These are phyloP conservation scores for Machimus atricapillus DNA, from an alignment of 2,888 invertebrate genomes.

Conservation along the genomic window DNA sequence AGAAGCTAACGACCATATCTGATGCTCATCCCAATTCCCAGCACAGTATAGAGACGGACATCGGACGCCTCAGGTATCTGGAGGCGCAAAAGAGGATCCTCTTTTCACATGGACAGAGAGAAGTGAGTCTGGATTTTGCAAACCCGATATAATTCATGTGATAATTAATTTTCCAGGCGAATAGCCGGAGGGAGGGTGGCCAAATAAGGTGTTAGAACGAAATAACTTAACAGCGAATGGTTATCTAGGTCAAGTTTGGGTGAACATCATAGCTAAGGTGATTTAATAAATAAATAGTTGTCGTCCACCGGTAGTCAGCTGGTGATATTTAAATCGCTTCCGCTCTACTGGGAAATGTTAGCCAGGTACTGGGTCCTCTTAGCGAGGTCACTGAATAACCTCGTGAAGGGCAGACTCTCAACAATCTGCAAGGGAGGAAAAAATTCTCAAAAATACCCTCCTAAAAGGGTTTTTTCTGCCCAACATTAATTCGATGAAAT, in stretches of 20 bases:
- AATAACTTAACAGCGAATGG: background rate
- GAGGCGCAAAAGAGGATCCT: background rate
- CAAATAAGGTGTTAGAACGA: background rate
- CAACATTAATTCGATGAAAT: background rate
- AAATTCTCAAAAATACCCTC: background rate
- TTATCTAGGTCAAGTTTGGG: background rate
- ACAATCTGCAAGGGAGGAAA: background rate
- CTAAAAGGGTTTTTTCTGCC: background rate
- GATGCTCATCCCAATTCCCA: background rate
- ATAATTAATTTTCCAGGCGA: background rate
- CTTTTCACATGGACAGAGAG: background rate
- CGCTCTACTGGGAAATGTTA: background rate
- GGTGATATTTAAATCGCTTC: background rate
- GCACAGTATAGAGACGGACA: background rate
- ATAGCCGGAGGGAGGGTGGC: background rate
- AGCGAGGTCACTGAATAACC: background rate
- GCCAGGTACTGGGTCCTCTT: background rate
- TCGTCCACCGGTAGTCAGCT: background rate
- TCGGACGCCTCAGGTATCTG: background rate
- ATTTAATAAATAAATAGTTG: background rate
- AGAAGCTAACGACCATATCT: background rate
- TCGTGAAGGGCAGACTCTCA: background rate
- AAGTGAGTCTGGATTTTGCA: background rate
- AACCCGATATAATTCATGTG: background rate
- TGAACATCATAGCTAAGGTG: background rate